Evolutionary conservation across 1,140 invertebrate genomes (phyloP), one percentile per base, ranked within the genome.

Genomic region (Procambarus virginalis): DNA sequence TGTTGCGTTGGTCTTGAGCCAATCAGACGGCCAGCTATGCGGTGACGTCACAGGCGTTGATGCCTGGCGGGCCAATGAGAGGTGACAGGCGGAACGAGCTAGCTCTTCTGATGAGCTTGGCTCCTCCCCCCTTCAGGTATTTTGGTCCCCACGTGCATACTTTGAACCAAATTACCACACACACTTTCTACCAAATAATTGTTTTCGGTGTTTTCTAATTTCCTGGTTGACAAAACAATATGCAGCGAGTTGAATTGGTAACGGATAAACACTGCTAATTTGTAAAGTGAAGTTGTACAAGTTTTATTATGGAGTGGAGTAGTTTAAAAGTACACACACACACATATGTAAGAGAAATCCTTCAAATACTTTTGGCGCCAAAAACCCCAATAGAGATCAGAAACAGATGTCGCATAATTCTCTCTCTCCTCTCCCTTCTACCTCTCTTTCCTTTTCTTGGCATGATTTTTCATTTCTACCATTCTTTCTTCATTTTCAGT

Each of bases 11-110:
- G 88, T 90, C 45, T 3, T 14, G 76, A 85, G 82, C 89, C 89
- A 90, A 86, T 90, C 76, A 81, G 76, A 81, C 81, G 75, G 49
- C n/a, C 55, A 58, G 88, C 76, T 86, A 90, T 90, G 89, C 64
- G 76, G 83, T 90, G 89, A 90, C 89, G 89, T 90, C 83, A 85
- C 89, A 12, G 34, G 34, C 20, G 55, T 75, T 90, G 89, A 90
- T 90, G 89, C 78, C 76, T 76, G 75, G 76, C n/a, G 22, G 77
- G 83, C 89, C 89, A 90, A 90, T 90, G 82, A 58, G 79, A 81
- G 68, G 83, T 90, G 89, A 90, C 89, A 90, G 89, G 89, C 89
- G 89, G 89, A 90, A 90, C 89, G 89, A 81, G 51, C 77, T 90
- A 76, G 82, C 88, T 83, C 49, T 68, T 90, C 81, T 84, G 51